A percentile compares a stretch with the other conserved stretches of the same genome.
Conservation (phyloP, 2,888 invertebrate genomes). For the Anthophora plumipes region DNA sequence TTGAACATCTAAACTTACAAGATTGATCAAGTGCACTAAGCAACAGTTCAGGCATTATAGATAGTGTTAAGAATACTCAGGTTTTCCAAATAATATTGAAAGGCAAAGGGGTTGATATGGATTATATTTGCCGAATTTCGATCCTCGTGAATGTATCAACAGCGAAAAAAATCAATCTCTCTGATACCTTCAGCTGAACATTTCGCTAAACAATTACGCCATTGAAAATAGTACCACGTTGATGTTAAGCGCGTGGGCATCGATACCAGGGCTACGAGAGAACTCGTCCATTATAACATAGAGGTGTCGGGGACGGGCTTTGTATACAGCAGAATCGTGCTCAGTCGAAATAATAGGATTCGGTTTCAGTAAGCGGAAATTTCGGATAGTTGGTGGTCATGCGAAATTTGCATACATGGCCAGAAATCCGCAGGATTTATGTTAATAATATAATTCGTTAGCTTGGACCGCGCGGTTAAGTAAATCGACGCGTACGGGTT, state of each 20-base stretch:
- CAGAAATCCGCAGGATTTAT: constrained; percentile 53
- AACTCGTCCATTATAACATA: constrained; percentile 35
- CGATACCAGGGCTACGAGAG: neutral
- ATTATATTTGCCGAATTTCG: no score
- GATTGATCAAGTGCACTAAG: no score
- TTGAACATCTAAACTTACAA: no score
- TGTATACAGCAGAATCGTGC: constrained; percentile 36
- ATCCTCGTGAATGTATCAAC: no score
- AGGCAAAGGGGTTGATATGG: no score
- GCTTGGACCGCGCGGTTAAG: constrained; percentile 27
- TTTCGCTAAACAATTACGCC: neutral
- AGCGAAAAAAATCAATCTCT: no score
- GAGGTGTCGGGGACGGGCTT: constrained; percentile 33
- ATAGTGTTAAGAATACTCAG: no score
- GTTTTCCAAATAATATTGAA: no score
- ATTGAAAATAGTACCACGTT: constrained; percentile 22
- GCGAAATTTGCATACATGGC: constrained; percentile 49
- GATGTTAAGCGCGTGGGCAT: neutral
- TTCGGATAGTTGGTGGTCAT: constrained; percentile 55
- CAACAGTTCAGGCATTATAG: no score
- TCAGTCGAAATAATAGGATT: constrained; percentile 53
- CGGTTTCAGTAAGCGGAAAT: constrained; percentile 59
- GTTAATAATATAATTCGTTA: constrained; percentile 57
- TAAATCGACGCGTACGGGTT: constrained; percentile 5
- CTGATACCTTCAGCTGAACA: neutral